These are phyloP conservation scores for Agrilus biguttatus DNA, from an alignment of 2,888 invertebrate species.

Conservation along the genomic window DNA sequence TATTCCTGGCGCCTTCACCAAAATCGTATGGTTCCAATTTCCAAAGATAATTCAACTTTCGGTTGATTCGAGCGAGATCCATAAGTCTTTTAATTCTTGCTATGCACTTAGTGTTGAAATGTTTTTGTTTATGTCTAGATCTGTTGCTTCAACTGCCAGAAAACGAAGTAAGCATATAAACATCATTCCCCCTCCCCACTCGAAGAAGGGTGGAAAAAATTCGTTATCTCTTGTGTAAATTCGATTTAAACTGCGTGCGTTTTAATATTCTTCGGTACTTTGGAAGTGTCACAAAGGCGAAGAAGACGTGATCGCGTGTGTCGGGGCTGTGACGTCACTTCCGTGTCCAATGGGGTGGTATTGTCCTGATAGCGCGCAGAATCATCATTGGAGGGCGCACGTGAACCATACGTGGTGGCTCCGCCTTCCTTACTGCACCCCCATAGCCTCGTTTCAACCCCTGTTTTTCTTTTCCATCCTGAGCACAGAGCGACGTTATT, in stretches of 20 bases:
- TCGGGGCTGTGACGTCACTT: constrained; percentile 23
- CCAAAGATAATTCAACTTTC: no score
- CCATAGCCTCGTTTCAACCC: constrained; percentile 19
- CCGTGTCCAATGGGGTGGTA: constrained; percentile 13
- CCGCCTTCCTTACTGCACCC: constrained; percentile 21
- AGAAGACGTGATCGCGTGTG: constrained; percentile 11
- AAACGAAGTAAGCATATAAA: no score
- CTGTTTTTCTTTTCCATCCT: constrained; percentile 28
- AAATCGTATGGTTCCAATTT: no score
- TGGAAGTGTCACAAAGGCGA: constrained; percentile 13
- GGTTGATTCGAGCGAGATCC: no score
- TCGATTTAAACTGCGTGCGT: constrained; percentile 26
- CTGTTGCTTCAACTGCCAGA: no score
- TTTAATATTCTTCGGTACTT: constrained; percentile 25
- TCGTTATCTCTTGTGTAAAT: constrained; percentile 17
- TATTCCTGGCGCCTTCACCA: no score
- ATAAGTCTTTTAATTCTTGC: no score
- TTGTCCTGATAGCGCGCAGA: constrained; percentile 16
- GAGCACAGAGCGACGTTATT: constrained; percentile 43
- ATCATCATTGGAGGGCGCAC: constrained; percentile 14
- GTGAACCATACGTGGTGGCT: constrained; percentile 18
- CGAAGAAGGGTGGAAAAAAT: no score
- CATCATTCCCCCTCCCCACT: no score
- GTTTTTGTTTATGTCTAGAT: no score
- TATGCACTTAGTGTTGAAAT: no score